Conservation (phyloP, 2,888 invertebrate genomes). For the Xanthia icteritia region DNA sequence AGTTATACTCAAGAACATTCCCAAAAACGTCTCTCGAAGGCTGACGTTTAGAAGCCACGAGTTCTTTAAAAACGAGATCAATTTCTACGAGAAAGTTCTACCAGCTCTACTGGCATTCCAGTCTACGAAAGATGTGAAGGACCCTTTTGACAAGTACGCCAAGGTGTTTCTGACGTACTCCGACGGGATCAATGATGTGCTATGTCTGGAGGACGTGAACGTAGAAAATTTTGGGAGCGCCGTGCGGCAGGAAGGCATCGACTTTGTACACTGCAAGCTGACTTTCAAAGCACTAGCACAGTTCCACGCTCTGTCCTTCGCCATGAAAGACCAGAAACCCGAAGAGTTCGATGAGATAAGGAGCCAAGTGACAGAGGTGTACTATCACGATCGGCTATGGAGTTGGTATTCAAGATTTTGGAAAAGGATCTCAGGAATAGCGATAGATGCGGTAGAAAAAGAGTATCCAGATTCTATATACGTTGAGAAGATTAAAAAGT, state of each 20-base stretch:
- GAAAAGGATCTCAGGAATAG: conserved; percentile 86
- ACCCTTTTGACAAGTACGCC: conserved; percentile 88
- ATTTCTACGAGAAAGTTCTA: conserved; percentile 91
- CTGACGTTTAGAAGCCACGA: conserved; percentile 92
- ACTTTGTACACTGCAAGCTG: conserved; percentile 86
- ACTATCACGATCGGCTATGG: conserved; percentile 89
- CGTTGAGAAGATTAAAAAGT: conserved; percentile 89
- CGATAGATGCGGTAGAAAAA: conserved; percentile 91
- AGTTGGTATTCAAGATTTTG: conserved; percentile 91
- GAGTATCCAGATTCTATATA: conserved; percentile 91
- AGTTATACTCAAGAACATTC: conserved; percentile 92
- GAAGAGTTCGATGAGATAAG: conserved; percentile 85
- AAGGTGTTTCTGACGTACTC: conserved; percentile 84
- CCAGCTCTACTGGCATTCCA: conserved; percentile 86
- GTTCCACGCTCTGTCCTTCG: conserved; percentile 91
- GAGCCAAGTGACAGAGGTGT: conserved; percentile 88
- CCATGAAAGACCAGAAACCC: conserved; percentile 90
- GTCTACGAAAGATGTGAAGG: conserved; percentile 76
- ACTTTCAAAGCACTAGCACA: conserved; percentile 89
- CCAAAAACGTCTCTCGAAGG: conserved; percentile 91
- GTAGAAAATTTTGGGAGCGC: conserved; percentile 84
- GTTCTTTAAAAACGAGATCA: conserved; percentile 93
- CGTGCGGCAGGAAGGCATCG: conserved; percentile 87
- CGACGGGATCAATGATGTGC: conserved; percentile 90
- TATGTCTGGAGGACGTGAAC: conserved; percentile 90